Conservation (phyloP, 2,888 invertebrate genomes). For the Blera fallax region DNA sequence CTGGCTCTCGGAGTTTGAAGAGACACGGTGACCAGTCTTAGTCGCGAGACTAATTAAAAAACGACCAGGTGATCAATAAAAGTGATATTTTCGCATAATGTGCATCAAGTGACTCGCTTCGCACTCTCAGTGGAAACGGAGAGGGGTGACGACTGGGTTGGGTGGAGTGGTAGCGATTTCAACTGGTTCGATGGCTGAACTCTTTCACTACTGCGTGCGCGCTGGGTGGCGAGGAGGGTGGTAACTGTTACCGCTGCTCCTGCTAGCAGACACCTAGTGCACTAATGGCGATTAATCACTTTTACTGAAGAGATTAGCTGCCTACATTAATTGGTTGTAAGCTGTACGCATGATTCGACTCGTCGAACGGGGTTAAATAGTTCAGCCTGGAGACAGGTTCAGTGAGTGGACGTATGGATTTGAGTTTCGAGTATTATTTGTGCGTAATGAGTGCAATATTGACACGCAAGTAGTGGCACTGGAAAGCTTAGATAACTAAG, state of each 20-base stretch:
- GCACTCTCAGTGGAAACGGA: background rate
- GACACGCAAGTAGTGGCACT: background rate
- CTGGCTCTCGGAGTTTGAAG: constrained; percentile 4
- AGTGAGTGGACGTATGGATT: background rate
- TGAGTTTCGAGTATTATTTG: background rate
- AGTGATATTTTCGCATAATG: constrained; percentile 69
- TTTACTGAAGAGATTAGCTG: constrained; percentile 65
- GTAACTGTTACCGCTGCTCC: background rate
- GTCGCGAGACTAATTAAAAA: constrained; percentile 57
- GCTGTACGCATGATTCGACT: constrained; percentile 45
- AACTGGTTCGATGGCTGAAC: constrained; percentile 44
- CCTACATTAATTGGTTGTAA: constrained; percentile 67
- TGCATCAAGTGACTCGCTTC: constrained; percentile 24
- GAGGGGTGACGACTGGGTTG: background rate
- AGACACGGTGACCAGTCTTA: constrained; percentile 38
- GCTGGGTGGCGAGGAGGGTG: constrained; percentile 25
- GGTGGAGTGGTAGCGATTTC: constrained; percentile 55
- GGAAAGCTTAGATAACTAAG: background rate
- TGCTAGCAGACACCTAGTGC: constrained; percentile 40
- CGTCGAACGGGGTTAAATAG: constrained; percentile 22
- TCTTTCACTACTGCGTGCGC: constrained; percentile 38
- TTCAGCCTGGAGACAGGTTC: background rate
- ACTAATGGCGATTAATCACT: constrained; percentile 70
- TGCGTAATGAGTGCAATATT: background rate
- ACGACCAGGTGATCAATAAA: constrained; percentile 54